Evolutionary conservation across 1,140 invertebrate species (phyloP).

Genomic region (Mactra quadrangularis): DNA sequence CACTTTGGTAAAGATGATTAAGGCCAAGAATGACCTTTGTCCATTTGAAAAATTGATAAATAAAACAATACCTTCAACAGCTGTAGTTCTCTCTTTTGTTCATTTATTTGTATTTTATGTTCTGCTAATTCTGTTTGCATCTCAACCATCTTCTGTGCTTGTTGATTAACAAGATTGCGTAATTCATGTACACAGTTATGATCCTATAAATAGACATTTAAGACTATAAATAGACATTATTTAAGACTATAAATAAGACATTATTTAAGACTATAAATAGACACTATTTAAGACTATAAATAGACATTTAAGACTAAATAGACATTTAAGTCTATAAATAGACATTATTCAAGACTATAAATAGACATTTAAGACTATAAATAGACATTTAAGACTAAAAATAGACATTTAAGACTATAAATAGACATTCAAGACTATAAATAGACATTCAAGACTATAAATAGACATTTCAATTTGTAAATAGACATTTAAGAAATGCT

Average conservation of each 20-base stretch:
- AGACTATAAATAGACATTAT: background rate
- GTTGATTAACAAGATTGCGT: slow-evolving; percentile 91
- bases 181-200: slow-evolving; percentile 97
- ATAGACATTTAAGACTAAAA: background rate
- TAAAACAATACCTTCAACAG: slow-evolving; percentile 92
- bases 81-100: slow-evolving; percentile 94
- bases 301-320: slow-evolving; percentile 17
- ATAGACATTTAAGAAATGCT: background rate
- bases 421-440: slow-evolving; percentile 70
- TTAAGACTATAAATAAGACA: background rate
- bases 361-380: background rate
- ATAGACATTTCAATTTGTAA: background rate
- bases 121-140: slow-evolving; percentile 88
- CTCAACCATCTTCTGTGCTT: slow-evolving; percentile 93
- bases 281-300: slow-evolving; percentile 70
- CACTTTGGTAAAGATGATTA: too few relatives aligned
- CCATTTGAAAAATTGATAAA: too few relatives aligned
- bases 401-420: background rate
- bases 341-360: background rate
- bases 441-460: slow-evolving; percentile 30
- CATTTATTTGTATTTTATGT: slow-evolving; percentile 90
- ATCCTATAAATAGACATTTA: slow-evolving; percentile 84
- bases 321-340: background rate
- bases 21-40: too few relatives aligned
- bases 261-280: background rate